A percentile compares a stretch with the other conserved stretches of the same genome.
These are phyloP conservation scores for Drosophila takahashii DNA, from an alignment of 1,140 invertebrate species.

Conservation along the genomic window DNA sequence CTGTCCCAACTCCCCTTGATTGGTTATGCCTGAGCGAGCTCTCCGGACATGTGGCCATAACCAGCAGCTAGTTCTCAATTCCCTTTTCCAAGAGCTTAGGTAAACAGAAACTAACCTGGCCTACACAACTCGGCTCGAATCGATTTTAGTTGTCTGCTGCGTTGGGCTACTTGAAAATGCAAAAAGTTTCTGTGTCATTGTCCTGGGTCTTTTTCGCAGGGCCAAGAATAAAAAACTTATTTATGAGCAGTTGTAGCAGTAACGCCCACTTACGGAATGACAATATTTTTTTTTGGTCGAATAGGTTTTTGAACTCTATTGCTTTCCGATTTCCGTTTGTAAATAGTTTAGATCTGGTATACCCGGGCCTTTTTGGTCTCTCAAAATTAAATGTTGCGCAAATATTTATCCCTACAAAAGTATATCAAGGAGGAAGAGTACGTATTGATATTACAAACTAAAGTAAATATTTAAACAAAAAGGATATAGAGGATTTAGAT, in stretches of 20 bases:
- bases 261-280: constrained; percentile 16
- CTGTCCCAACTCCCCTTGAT: constrained; percentile 15
- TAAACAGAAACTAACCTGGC: constrained; percentile 38
- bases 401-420: constrained; percentile 23
- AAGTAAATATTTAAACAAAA: neutral
- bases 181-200: constrained; percentile 58
- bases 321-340: neutral
- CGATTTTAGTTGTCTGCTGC: constrained; percentile 18
- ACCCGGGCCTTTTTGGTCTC: constrained; percentile 38
- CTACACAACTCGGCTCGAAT: constrained; percentile 28
- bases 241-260: neutral
- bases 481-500: neutral
- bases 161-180: constrained; percentile 47
- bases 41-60: constrained; percentile 30
- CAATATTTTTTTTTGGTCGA: constrained; percentile 13
- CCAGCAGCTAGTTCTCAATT: constrained; percentile 22
- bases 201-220: constrained; percentile 40
- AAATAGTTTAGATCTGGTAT: constrained; percentile 1
- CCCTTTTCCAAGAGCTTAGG: constrained; percentile 5
- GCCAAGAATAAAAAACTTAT: constrained; percentile 11
- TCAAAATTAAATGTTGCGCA: constrained; percentile 71
- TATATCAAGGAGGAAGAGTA: constrained; percentile 42
- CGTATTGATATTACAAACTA: constrained; percentile 17
- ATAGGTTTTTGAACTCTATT: constrained; percentile 21
- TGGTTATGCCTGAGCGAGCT: constrained; percentile 45